Base-by-base conservation (phyloP, 2,113 vertebrate species). In the Cyprinodon variegatus region DNA sequence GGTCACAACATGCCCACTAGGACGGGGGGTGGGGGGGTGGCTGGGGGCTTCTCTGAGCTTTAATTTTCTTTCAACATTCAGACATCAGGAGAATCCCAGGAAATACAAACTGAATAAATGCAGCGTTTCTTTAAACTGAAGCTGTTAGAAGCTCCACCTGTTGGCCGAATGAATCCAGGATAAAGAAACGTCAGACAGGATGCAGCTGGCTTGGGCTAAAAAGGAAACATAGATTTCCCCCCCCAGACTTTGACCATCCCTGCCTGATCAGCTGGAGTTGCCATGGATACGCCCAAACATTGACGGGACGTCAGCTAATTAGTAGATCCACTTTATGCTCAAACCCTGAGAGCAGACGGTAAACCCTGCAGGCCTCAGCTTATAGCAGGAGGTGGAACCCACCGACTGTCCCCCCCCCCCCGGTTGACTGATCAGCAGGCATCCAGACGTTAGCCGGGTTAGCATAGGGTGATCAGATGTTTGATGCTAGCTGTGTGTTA, bases 331-430 rank as follows among this genome's bases (percentile, higher is more conserved):
- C 50, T 57, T n/a, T 17, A 57, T n/a, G 20, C 29, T 29, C 29
- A 29, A 29, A 29, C 96, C 95, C 96, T 96, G 94, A 59, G 77
- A 64, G 37, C 76, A 85, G 63, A 45, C 29, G 29, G 29, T 77
- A 62, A 77, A 39, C 77, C 76, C 36, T 10, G 60, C 65, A 65
- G 70, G 38, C 22, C 29, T 29, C 29, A 29, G 29, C 29, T 29
- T 29, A 29, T 1, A 29, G 29, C 29, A 29, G 29, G 29, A 29
- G 29, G 29, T 29, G 29, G 29, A 1, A 1, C 1, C 29, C 29
- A 29, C 29, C 29, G 29, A 29, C 29, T 29, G 29, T 29, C 29
- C 1, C 29, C 29, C 29, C 29, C 29, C 29, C 29, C 29, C 29
- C 29, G 29, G 29, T 29, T 29, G 29, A 29, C 29, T 29, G 29